Evolutionary conservation across 2,797 vertebrate genomes (phyloP).

Genomic region (Eulemur albifrons): DNA sequence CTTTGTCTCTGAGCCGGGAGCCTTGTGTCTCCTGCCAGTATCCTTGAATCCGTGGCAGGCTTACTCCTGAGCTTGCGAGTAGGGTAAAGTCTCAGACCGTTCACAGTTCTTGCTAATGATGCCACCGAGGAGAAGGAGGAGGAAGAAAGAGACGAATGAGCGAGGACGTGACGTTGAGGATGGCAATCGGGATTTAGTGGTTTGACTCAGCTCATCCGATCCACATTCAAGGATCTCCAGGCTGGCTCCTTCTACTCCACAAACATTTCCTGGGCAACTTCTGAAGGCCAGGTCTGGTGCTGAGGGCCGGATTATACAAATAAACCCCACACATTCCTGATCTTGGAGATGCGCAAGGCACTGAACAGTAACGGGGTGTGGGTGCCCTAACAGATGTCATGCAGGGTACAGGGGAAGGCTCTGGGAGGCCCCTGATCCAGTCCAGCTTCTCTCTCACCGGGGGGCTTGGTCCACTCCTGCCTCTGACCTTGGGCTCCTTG

Average conservation of each 20-base stretch:
- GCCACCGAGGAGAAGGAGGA: not conserved
- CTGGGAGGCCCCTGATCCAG: not conserved
- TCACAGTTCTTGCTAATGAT: not conserved
- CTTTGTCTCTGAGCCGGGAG: not conserved
- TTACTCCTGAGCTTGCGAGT: not conserved
- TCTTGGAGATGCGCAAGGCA: not conserved
- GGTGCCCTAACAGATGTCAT: not conserved
- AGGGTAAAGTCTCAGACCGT: not conserved
- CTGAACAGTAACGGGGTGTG: rapidly evolving
- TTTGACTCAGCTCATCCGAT: not conserved
- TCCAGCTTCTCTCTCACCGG: not conserved
- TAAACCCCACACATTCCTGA: too few relatives aligned
- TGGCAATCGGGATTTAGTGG: not conserved
- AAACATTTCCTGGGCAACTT: not conserved
- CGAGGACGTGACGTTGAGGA: not conserved
- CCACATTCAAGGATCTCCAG: not conserved
- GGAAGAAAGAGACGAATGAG: not conserved
- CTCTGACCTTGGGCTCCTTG: not conserved
- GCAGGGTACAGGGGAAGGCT: too few relatives aligned
- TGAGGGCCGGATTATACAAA: not conserved
- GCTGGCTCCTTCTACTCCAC: not conserved
- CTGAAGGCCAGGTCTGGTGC: not conserved
- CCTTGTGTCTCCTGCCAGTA: not conserved
- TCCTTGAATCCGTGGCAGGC: not conserved
- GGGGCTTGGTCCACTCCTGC: not conserved